Base-by-base conservation (phyloP, 2,113 vertebrate genomes). In the Garra rufa region DNA sequence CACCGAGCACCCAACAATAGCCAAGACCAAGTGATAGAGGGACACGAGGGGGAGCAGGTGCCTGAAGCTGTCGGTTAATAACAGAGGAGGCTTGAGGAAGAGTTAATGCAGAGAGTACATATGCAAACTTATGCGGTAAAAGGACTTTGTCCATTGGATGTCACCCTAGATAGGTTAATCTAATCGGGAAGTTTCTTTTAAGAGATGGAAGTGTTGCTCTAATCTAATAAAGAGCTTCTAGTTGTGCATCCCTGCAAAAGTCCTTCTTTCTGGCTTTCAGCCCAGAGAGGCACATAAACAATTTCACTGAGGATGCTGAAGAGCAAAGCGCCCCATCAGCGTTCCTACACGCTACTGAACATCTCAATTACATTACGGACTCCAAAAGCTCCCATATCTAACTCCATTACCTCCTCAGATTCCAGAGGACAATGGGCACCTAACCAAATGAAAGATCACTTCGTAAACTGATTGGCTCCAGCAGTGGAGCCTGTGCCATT, bases 1-100 rank as follows among this genome's bases (percentile, higher is more conserved):
- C 67, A 90, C 85, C 91, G 91, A 92, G 90, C 89, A 92, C 92
- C 89, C 87, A 80, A 87, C 85, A 90, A 91, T 91, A 92, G 91
- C 91, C 76, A 82, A 92, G 87, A 90, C 83, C 78, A 88, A 83
- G 83, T 88, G 61, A 87, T 82, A 91, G 78, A 85, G 63, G 21
- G 30, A 46, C 41, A 80, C 44, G 57, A n/a, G 52, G 26, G 26
- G 41, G 61, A 69, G 85, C 17, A 48, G 59, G 71, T 7, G 79
- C 76, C 77, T 77, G 76, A 88, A 87, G 67, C 81, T 57, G 82
- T 82, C 57, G 70, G 89, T 88, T 88, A 87, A 88, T 86, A 78
- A 26, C 82, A 63, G 57, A 78, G 44, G 61, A 83, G 80, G 85
- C 59, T 78, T 41, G 48, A 81, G 73, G 84, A 50, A 83, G 61